phyloP scores from a whole-genome alignment of 2,113 vertebrate genomes.

The Cyprinus carpio region DNA sequence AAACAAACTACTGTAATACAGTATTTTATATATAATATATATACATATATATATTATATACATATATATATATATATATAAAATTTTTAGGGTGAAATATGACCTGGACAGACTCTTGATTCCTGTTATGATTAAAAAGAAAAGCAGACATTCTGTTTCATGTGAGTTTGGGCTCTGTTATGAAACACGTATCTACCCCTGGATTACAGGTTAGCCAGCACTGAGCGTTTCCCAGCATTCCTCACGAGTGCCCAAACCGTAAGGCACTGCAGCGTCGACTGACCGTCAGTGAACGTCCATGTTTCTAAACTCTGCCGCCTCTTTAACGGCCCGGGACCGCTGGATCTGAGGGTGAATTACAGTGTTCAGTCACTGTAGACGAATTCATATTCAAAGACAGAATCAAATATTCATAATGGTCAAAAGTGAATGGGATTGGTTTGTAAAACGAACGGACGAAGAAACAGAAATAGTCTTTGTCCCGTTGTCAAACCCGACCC shows the following conservation, averaged over 20 bases:
- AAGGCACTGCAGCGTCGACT: constrained; percentile 76
- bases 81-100: constrained; percentile 9
- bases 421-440: constrained; percentile 81
- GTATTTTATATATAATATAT: too few species aligned
- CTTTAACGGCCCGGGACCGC: background rate
- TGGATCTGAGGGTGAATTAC: background rate
- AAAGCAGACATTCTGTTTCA: background rate
- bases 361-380: constrained; percentile 16
- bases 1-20: too few species aligned
- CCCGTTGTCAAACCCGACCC: constrained; percentile 63
- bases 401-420: constrained; percentile 16
- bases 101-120: background rate
- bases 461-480: constrained; percentile 76
- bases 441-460: constrained; percentile 81
- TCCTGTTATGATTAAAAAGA: background rate
- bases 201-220: background rate
- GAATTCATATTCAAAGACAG: constrained; percentile 18
- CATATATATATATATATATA: too few species aligned
- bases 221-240: constrained; percentile 12
- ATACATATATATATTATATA: too few species aligned
- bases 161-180: background rate
- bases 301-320: constrained; percentile 64
- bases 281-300: constrained; percentile 54
- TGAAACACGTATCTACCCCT: constrained; percentile 10
- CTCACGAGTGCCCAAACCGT: constrained; percentile 66